phyloP scores from a whole-genome alignment of 2,888 invertebrate genomes.

The Mayetiola destructor region DNA sequence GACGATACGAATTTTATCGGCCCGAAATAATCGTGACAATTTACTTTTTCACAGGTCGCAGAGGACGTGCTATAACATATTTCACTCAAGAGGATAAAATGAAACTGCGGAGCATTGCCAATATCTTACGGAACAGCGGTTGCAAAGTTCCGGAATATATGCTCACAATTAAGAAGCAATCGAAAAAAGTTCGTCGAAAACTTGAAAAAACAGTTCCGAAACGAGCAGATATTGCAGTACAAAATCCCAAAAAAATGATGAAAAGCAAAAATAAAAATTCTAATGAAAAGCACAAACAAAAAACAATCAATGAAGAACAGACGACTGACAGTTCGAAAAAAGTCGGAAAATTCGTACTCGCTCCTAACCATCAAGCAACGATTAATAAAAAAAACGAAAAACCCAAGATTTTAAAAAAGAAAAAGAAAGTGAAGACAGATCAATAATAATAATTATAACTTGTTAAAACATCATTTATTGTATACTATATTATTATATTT shows the following conservation, averaged over 20 bases:
- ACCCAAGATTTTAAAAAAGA: not conserved
- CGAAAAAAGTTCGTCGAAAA: slow-evolving; percentile 44
- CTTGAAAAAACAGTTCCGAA: slow-evolving; percentile 45
- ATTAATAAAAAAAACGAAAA: not conserved
- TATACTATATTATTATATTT: no score
- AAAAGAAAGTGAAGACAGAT: not conserved
- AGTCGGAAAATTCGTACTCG: not conserved
- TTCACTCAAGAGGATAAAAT: slow-evolving; percentile 82
- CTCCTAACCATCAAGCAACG: not conserved
- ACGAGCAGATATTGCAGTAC: slow-evolving; percentile 43
- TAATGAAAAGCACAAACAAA: not conserved
- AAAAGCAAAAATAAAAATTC: not conserved
- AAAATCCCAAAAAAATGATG: not conserved
- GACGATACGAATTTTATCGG: no score
- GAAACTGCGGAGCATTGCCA: slow-evolving; percentile 78
- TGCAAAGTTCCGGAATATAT: slow-evolving; percentile 87
- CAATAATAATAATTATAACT: no score
- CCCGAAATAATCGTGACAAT: no score
- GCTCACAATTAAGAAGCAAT: slow-evolving; percentile 55
- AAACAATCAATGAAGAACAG: not conserved
- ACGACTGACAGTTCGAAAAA: not conserved
- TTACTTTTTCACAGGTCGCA: no score
- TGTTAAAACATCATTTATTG: no score
- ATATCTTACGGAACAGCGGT: slow-evolving; percentile 79
- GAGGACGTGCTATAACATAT: slow-evolving; percentile 81